Base-by-base conservation (phyloP, 2,113 vertebrate genomes). In the Ceyx cyanopectus region DNA sequence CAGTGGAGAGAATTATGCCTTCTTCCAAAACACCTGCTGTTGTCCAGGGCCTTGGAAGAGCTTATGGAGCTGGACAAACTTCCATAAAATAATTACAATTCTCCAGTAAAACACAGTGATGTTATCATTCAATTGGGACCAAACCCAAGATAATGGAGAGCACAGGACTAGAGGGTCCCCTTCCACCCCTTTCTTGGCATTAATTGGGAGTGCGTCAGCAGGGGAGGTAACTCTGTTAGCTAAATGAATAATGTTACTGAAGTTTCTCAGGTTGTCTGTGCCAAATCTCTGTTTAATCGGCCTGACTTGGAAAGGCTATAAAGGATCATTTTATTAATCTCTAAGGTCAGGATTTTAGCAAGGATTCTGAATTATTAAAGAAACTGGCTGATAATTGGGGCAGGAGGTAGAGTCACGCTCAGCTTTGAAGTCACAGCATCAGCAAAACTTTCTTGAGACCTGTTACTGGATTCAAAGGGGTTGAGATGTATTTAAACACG, bases 171-270 rank as follows among this genome's bases (percentile, higher is more conserved):
- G 94, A 41, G 16, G 14, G 93, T 93, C 85, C 89, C 91, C 61
- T 92, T 96, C 87, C 68, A 32, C 66, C 1, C 1, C 87, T 96
- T 96, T 81, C 94, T 94, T 96, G 89, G 91, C 92, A 87, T 81
- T 96, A 91, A 94, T 24, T 86, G 94, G 91, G 94, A 90, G 89
- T 92, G 94, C 69, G 81, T 96, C 95, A 97, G 76, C 90, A 93
- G 90, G 86, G 91, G 94, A 83, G 92, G 86, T 90, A 94, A 89
- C 81, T 93, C 81, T 67, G 82, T 90, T 95, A 84, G 92, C 93
- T 90, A 95, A 95, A 94, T 90, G 76, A 92, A 92, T 92, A 96
- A 86, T 3, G 2, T 78, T 94, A 87, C 90, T 78, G 60, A 96
- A 81, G 89, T 85, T 96, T 95, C 91, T 93, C 92, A 91, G 83